Conservation (phyloP, 2,113 vertebrate genomes). For the Oreocharis arfaki region DNA sequence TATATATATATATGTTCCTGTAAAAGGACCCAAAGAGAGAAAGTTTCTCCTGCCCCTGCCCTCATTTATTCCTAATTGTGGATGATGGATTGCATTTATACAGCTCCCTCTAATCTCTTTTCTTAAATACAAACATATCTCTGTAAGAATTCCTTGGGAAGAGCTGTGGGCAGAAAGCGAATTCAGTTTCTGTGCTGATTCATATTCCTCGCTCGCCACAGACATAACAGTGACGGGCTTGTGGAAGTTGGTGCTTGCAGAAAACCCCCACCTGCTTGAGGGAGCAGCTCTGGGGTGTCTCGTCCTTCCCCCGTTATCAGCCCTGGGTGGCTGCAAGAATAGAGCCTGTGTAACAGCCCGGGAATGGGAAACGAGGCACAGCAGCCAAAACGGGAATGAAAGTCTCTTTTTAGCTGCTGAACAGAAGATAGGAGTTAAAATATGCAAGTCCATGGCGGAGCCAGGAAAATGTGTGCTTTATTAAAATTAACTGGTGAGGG, state of each 20-base stretch:
- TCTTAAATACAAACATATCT: constrained; percentile 8
- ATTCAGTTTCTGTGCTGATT: not conserved
- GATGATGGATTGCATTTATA: constrained; percentile 4
- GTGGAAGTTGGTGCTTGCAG: not conserved
- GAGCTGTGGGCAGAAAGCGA: constrained; percentile 36
- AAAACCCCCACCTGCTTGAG: not conserved
- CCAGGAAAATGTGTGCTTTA: constrained; percentile 45
- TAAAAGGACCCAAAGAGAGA: not conserved
- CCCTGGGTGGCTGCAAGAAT: constrained; percentile 29
- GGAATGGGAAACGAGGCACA: not conserved
- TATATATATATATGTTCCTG: not conserved
- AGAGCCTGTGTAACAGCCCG: constrained; percentile 46
- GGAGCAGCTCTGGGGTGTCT: not conserved
- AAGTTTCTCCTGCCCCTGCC: not conserved
- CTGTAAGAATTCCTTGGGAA: not conserved
- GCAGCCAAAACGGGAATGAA: constrained; percentile 63
- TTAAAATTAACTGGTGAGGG: constrained; percentile 23
- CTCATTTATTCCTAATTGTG: not conserved
- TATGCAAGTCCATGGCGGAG: not conserved
- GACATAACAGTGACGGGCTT: not conserved
- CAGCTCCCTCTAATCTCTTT: not conserved
- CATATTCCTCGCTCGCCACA: not conserved
- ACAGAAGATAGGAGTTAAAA: constrained; percentile 64
- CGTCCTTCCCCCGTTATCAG: not conserved
- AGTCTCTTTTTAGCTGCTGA: constrained; percentile 67